Base-by-base conservation (phyloP, 2,888 invertebrate genomes). In the Troides helena region DNA sequence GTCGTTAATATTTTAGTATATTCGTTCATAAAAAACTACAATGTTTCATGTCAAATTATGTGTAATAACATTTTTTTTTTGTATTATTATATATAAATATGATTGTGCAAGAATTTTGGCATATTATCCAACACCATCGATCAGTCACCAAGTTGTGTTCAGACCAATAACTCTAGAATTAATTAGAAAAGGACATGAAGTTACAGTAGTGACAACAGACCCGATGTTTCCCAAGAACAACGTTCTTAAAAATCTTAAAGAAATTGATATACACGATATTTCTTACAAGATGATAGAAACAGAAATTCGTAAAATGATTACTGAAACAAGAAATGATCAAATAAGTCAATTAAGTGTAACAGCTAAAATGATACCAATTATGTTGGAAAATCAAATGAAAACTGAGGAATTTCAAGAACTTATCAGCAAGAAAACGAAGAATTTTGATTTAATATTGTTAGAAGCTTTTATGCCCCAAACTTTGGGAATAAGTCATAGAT, bases 131-230 rank as follows among this genome's bases (percentile, higher is more conserved):
- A 75, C 78, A 1, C 50, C 60, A n/a, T 60, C 50, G 25, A 60
- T 66, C n/a, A 66, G 66, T 53, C 66, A 66, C 21, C 66, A 66
- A 53, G 12, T 60, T n/a, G 60, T 66, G 23, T 66, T 66, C 25
- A 23, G 66, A 8, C 60, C 60, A n/a, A n/a, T 60, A 60, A 80
- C 82, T 23, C 75, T 81, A 25, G 85, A 84, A 46, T 71, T 92
- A 46, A 81, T 80, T 0, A 77, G 72, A 62, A 76, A 82, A 25
- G 90, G 91, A 1, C 92, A 93, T 72, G 78, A 90, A 63, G 71
- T 92, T 0, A 80, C 81, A 0, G 76, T 88, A 0, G 67, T 87
- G 1, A 87, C 90, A 0, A 66, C 90, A 5, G 72, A 87, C 70
- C 86, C 87, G 0, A 76, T 72, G 1, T 74, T 75, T 58, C 67